A percentile compares a stretch with the other conserved stretches of the same genome.
Conservation (phyloP, 2,888 invertebrate genomes). For the Trichogramma dendrolimi region DNA sequence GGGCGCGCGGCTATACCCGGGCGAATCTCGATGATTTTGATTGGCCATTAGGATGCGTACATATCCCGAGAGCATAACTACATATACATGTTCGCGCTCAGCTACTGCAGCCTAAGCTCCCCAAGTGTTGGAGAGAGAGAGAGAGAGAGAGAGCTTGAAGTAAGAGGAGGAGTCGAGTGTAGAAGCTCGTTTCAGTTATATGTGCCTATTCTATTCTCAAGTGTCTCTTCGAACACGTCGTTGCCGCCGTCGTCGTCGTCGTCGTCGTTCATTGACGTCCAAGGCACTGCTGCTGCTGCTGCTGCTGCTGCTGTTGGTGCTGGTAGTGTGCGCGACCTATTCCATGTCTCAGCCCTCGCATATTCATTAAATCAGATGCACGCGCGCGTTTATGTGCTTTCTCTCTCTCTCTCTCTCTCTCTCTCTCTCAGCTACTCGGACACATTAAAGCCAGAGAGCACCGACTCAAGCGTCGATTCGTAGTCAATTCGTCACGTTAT, state of each 20-base stretch:
- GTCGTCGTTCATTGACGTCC: not conserved
- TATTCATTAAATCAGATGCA: too few relatives aligned
- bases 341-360: too few relatives aligned
- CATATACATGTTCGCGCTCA: too few relatives aligned
- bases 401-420: too few relatives aligned
- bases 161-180: not conserved
- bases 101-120: too few relatives aligned
- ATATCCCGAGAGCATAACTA: not conserved
- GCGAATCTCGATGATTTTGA: constrained; percentile 22
- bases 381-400: too few relatives aligned
- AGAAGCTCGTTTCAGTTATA: not conserved
- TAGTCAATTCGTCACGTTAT: too few relatives aligned
- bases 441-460: too few relatives aligned
- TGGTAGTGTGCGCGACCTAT: not conserved
- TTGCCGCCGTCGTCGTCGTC: not conserved
- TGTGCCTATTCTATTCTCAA: not conserved
- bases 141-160: too few relatives aligned
- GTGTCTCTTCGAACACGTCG: constrained; percentile 23
- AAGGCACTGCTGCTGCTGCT: not conserved
- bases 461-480: too few relatives aligned
- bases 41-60: constrained; percentile 23
- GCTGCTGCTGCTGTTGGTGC: not conserved
- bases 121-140: too few relatives aligned
- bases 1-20: not conserved
- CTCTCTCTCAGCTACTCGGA: too few relatives aligned